Base-by-base conservation (phyloP, 1,140 invertebrate genomes). In the Psix sp. region DNA sequence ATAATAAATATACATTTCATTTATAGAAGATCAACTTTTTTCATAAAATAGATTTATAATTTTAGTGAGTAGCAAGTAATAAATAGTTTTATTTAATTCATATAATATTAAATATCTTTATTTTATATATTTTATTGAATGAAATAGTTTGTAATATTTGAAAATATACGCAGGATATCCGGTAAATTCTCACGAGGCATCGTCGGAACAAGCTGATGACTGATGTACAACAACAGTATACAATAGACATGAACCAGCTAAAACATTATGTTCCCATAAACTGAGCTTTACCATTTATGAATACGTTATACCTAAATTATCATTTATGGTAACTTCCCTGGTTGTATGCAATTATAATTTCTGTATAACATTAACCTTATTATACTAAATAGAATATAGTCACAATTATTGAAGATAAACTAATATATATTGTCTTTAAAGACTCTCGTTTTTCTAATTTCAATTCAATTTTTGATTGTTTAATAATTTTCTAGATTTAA, bases 211-310 rank as follows among this genome's bases (percentile, higher is more conserved):
- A 13, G 15, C 18, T 40, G 45, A 48, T 60, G 56, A 60, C 56
- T 48, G 56, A 49, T 60, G 56, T 26, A 18, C 49, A 59, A 59
- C 54, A 59, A 39, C 52, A 51, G 15, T 16, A 31, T 59, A 46
- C 33, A 59, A 46, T 46, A 20, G 54, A 59, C 33, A 40, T 40
- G 43, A 35, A 60, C 36, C 46, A 21, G 35, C 43, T 26, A 45
- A 60, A 48, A 60, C 56, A 33, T 49, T 36, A 49, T 33, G 56
- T 46, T 40, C 20, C 4, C 54, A 46, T 59, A 59, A 46, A 59
- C 54, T 36, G 46, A 59, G 54, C 40, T 59, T 59, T 13, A 59
- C 45, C 54, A 46, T 59, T 59, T 59, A 45, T 24, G 49, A 54
- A 54, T 11, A 17, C 9, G 13, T 21, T 45, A 1, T 10, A 10